Conservation (phyloP, 1,140 invertebrate species). For the Lepidotrigona ventralis region DNA sequence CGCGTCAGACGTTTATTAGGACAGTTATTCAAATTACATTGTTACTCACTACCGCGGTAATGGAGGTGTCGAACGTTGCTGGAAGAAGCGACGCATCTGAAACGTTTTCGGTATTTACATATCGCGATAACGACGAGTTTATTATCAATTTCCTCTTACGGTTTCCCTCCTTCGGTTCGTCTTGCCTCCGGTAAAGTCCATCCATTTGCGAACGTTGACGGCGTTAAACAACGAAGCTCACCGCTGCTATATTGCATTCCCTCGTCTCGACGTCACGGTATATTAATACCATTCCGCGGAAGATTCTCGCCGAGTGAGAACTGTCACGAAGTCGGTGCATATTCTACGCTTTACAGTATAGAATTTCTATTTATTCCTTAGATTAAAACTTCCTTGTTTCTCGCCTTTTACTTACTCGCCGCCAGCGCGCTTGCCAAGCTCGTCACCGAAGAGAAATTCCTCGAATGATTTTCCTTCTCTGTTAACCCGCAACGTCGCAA, state of each 20-base stretch:
- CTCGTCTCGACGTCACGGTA: not conserved
- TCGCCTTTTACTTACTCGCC: too few relatives aligned
- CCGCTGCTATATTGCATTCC: not conserved
- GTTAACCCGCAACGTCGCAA: not conserved
- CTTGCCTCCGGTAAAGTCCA: not conserved
- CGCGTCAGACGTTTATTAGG: conserved; percentile 30
- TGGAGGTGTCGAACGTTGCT: conserved; percentile 7
- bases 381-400: not conserved
- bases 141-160: not conserved
- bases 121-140: not conserved
- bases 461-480: not conserved
- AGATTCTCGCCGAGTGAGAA: not conserved
- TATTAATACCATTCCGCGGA: not conserved
- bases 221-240: not conserved
- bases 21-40: conserved; percentile 38
- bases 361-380: not conserved
- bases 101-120: conserved; percentile 18
- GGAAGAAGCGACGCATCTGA: too few relatives aligned
- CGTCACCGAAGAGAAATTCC: not conserved
- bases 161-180: not conserved
- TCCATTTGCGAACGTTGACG: conserved; percentile 1
- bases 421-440: not conserved
- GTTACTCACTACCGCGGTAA: not conserved
- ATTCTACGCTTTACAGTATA: not conserved
- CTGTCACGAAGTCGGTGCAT: not conserved